Conservation (phyloP, 2,113 vertebrate genomes). For the Ondatra zibethicus region DNA sequence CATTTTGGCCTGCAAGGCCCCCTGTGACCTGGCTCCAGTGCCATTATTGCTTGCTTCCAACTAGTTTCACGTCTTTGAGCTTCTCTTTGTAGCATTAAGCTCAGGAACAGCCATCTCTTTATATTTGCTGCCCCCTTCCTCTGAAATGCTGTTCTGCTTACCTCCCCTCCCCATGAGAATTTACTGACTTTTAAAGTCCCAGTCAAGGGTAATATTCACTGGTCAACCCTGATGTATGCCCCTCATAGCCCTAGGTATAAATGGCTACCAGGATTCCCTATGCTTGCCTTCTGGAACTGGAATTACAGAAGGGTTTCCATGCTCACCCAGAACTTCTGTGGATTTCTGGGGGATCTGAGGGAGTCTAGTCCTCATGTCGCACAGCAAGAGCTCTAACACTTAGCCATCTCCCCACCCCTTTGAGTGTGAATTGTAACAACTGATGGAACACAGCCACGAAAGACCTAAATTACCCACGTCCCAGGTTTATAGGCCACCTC, state of each 20-base stretch:
- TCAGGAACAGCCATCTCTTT: background rate
- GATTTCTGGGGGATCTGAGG: background rate
- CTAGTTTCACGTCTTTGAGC: background rate
- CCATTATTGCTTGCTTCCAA: background rate
- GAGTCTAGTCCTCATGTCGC: background rate
- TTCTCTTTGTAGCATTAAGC: background rate
- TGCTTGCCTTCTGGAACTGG: background rate
- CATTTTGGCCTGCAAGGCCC: background rate
- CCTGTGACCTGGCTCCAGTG: background rate
- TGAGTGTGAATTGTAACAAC: slow-evolving; percentile 41
- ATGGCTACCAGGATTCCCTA: background rate
- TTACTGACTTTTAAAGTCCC: background rate
- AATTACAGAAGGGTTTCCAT: background rate
- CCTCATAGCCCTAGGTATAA: background rate
- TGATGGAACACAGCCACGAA: background rate
- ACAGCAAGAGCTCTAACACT: background rate
- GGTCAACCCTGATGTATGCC: background rate
- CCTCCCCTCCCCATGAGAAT: background rate
- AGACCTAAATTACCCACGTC: background rate
- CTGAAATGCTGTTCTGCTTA: slow-evolving; percentile 18
- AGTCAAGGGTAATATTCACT: background rate
- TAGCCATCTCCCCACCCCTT: background rate
- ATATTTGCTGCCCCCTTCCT: background rate
- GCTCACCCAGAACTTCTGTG: background rate
- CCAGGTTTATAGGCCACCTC: background rate